Evolutionary conservation across 1,140 invertebrate species (phyloP).

Genomic region (Nixonia krombeini): DNA sequence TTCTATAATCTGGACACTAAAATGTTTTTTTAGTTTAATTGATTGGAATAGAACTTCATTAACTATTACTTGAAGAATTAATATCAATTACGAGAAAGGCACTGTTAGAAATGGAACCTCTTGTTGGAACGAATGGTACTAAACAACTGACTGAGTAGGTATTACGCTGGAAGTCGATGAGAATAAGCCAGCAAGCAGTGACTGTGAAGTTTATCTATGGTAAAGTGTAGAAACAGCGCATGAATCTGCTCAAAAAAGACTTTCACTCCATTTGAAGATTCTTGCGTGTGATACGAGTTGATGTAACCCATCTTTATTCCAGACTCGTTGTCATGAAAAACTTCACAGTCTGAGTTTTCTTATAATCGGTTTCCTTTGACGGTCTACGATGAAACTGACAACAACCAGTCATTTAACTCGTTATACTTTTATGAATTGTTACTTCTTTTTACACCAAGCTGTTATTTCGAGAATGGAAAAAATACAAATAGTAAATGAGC

Average conservation of each 20-base stretch:
- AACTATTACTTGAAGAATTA: neutral
- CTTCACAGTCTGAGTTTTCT: too few species aligned
- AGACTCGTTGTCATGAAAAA: too few species aligned
- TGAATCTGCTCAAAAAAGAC: slow-evolving; percentile 43
- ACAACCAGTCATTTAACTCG: too few species aligned
- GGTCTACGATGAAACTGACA: too few species aligned
- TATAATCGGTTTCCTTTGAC: too few species aligned
- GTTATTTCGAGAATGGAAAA: too few species aligned
- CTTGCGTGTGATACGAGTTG: neutral
- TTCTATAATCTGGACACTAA: neutral
- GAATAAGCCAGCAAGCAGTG: slow-evolving; percentile 40
- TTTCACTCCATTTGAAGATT: slow-evolving; percentile 42
- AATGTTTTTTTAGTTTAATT: neutral
- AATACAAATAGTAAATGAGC: too few species aligned
- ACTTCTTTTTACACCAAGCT: too few species aligned
- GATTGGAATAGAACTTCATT: neutral
- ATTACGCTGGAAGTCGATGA: slow-evolving; percentile 51
- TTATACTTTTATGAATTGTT: too few species aligned
- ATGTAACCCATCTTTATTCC: neutral
- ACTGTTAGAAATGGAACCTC: slow-evolving; percentile 13
- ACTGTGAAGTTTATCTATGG: slow-evolving; percentile 20
- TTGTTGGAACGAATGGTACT: slow-evolving; percentile 40
- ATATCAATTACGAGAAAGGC: neutral
- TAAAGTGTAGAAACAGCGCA: slow-evolving; percentile 33
- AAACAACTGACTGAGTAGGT: slow-evolving; percentile 51